Percentiles rank a stretch among this genome's conserved stretches.
phyloP scores from a whole-genome alignment of 2,888 invertebrate species.

The Belgica antarctica region DNA sequence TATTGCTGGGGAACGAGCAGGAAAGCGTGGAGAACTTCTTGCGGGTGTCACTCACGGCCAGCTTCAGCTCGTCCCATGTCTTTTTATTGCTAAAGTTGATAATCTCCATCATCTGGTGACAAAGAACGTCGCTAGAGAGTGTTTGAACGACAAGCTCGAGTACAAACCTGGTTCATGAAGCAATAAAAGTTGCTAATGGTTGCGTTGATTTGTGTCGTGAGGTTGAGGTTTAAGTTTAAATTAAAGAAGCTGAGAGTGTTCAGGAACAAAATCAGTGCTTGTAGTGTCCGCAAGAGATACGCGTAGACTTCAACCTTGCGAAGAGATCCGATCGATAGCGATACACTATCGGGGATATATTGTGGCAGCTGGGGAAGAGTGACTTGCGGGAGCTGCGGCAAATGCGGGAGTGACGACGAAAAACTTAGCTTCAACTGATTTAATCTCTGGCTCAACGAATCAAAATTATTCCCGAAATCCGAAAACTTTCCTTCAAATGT shows the following conservation, averaged over 20 bases:
- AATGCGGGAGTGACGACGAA: neutral
- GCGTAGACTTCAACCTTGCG: constrained; percentile 28
- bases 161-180: constrained; percentile 6
- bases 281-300: constrained; percentile 24
- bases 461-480: constrained; percentile 16
- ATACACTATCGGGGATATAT: neutral
- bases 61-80: constrained; percentile 77
- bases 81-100: constrained; percentile 51
- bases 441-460: neutral
- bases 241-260: constrained; percentile 25
- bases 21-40: constrained; percentile 75
- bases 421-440: too few relatives aligned
- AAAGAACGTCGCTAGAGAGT: too few relatives aligned
- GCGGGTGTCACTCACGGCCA: constrained; percentile 76
- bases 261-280: constrained; percentile 10
- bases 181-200: constrained; percentile 36
- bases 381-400: neutral
- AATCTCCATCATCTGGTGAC: constrained; percentile 38
- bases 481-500: constrained; percentile 27
- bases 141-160: too few relatives aligned
- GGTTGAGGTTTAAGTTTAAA: constrained; percentile 25
- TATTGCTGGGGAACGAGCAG: constrained; percentile 77
- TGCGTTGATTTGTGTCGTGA: constrained; percentile 36
- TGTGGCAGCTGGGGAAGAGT: too few relatives aligned
- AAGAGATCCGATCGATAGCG: neutral